These are phyloP conservation scores for Caenorhabditis elegans DNA, from an alignment of 1,140 invertebrate genomes.

Conservation along the genomic window WBcel235 BX284606.5:1253001-1253500, in stretches of 20 bases:
- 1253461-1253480: constrained; percentile 68
- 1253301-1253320: constrained; percentile 66
- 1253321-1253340: constrained; percentile 61
- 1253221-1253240: neutral
- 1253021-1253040: too few species aligned
- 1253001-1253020: too few species aligned
- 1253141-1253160: too few species aligned
- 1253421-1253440: neutral
- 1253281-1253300: constrained; percentile 56
- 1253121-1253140: too few species aligned
- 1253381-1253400: constrained; percentile 60
- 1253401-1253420: constrained; percentile 60
- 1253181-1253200: too few species aligned
- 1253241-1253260: constrained; percentile 20
- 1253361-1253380: constrained; percentile 70
- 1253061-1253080: too few species aligned
- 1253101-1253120: too few species aligned
- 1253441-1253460: neutral
- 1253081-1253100: too few species aligned
- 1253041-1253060: too few species aligned
- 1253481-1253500: constrained; percentile 70
- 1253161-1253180: too few species aligned
- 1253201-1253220: too few species aligned
- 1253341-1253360: constrained; percentile 60
- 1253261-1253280: constrained; percentile 53